Evolutionary conservation across 2,888 invertebrate species (phyloP), one percentile per base, ranked within the genome.

Genomic region (Acleris emargana): DNA sequence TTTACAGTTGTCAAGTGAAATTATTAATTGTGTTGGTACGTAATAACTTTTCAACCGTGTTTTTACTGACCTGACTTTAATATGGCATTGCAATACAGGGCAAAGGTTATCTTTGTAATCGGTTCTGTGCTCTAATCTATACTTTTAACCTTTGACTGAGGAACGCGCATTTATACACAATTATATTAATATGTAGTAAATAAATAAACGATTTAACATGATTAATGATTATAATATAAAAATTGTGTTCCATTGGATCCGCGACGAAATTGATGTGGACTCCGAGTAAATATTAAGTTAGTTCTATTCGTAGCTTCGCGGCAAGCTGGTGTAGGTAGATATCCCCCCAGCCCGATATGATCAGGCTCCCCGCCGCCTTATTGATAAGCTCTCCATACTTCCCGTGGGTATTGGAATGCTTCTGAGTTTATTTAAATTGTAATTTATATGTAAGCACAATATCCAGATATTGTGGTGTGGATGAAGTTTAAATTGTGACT

Each of bases 321-420:
- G 71, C 49, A 18, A 7, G 20, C n/a, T 16, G 43, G 45, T 7
- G 57, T 47, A 57, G 57, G 80, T 80, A 84, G 80, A 85, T 87
- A 86, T 84, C 81, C 82, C 79, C 78, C 71, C 81, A 38, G 80
- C 79, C 79, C 84, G 90, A 91, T 91, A 86, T 80, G 84, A 91
- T 90, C 91, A 84, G 88, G 86, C 88, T 78, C 90, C 91, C 91
- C 88, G 91, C 82, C 79, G 91, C 80, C 89, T 89, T 90, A 90
- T 89, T 89, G 91, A 91, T 91, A 91, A 90, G 85, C 84, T 86
- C 89, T 87, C 89, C 86, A 87, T 89, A 90, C 89, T 89, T 89
- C 88, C 90, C 87, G 85, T 85, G 82, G 87, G 83, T 87, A 86
- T 84, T 71, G 86, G 85, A 87, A 87, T 88, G 90, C 88, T 88